Conservation (phyloP, 2,797 vertebrate species). For the Eutrigla gurnardus region DNA sequence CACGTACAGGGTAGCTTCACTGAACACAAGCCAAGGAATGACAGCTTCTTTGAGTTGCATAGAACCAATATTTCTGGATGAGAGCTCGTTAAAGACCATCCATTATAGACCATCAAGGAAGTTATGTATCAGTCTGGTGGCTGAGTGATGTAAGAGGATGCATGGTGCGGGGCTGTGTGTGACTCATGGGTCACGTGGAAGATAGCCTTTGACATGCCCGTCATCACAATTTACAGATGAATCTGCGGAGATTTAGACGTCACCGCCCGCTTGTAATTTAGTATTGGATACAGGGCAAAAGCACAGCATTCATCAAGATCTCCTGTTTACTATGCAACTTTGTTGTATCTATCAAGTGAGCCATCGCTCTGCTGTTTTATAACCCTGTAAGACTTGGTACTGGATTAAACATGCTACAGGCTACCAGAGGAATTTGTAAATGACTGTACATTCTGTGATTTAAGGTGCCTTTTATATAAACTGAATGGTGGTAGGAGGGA, state of each 20-base stretch:
- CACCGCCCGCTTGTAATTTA: slow-evolving; percentile 12
- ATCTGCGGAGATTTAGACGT: slow-evolving; percentile 35
- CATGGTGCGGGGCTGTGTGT: slow-evolving; percentile 41
- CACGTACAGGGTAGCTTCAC: slow-evolving; percentile 24
- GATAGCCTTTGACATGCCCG: slow-evolving; percentile 33
- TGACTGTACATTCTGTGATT: slow-evolving; percentile 4
- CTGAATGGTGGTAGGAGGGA: background rate
- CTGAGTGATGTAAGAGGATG: slow-evolving; percentile 38
- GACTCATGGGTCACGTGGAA: slow-evolving; percentile 50
- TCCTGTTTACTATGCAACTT: slow-evolving; percentile 1
- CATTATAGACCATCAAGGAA: slow-evolving; percentile 9
- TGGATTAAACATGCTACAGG: background rate
- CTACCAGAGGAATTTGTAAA: background rate
- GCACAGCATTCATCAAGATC: background rate
- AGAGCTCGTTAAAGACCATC: slow-evolving; percentile 16
- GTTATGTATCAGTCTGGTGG: slow-evolving; percentile 27
- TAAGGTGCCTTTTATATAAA: slow-evolving; percentile 11
- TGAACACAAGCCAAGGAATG: slow-evolving; percentile 6
- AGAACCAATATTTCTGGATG: slow-evolving; percentile 8
- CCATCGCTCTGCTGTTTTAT: background rate
- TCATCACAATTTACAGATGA: slow-evolving; percentile 36
- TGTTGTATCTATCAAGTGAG: background rate
- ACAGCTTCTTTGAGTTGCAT: slow-evolving; percentile 11
- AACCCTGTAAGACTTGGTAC: background rate
- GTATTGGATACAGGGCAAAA: slow-evolving; percentile 6